Conservation (phyloP, 2,113 vertebrate genomes). For the Pyxicephalus adspersus region DNA sequence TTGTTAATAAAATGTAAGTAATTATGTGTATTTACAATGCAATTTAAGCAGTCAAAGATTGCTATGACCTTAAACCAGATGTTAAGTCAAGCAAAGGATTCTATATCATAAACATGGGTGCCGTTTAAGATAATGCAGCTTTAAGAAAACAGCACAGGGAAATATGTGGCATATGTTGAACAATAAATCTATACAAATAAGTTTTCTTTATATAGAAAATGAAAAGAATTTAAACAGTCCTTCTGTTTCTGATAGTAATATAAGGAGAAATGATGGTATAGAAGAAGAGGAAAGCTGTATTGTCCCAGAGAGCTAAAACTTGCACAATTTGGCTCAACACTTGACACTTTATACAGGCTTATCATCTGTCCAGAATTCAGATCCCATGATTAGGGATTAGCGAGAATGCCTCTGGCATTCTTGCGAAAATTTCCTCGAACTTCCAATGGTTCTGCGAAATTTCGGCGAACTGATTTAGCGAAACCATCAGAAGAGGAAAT, state of each 20-base stretch:
- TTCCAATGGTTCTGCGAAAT: no score
- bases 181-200: background rate
- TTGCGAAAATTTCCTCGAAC: no score
- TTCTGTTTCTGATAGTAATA: background rate
- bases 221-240: background rate
- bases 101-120: constrained; percentile 12
- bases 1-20: constrained; percentile 11
- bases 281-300: background rate
- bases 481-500: no score
- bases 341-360: no score
- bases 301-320: background rate
- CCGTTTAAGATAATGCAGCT: background rate
- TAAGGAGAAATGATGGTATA: background rate
- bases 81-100: constrained; percentile 10
- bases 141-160: background rate
- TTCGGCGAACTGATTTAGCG: no score
- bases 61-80: constrained; percentile 23
- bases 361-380: no score
- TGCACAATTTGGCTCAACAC: background rate
- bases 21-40: constrained; percentile 34
- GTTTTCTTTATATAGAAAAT: background rate
- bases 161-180: background rate
- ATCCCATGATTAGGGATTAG: no score
- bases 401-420: no score
- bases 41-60: constrained; percentile 16